Percentiles rank a stretch among this genome's conserved stretches.
Evolutionary conservation across 2,113 vertebrate genomes (phyloP).

Genomic region (Entelurus aequoreus): DNA sequence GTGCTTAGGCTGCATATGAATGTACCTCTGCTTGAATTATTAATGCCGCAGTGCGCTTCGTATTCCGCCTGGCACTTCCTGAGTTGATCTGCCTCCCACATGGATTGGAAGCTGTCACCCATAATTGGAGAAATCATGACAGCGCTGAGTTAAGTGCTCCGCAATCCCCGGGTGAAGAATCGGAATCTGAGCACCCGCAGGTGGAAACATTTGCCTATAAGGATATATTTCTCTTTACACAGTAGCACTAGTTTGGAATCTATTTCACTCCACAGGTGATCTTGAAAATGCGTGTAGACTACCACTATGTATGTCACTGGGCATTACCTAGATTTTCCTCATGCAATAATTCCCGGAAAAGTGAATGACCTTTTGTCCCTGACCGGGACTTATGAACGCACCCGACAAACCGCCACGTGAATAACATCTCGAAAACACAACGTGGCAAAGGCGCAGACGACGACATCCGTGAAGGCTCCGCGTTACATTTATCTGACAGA

Average conservation of each 20-base stretch:
- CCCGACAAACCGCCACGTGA: conserved; percentile 32
- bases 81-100: conserved; percentile 72
- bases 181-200: conserved; percentile 51
- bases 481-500: conserved; percentile 52
- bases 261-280: conserved; percentile 4
- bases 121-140: conserved; percentile 75
- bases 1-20: conserved; percentile 69
- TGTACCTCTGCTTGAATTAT: conserved; percentile 69
- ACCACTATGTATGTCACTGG: too few species aligned
- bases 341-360: too few species aligned
- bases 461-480: conserved; percentile 23
- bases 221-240: conserved; percentile 17
- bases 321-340: conserved; percentile 2
- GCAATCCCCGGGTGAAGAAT: conserved; percentile 66
- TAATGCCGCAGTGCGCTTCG: conserved; percentile 67
- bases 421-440: conserved; percentile 48
- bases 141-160: conserved; percentile 72
- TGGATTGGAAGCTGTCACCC: conserved; percentile 70
- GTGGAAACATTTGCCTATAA: conserved; percentile 42
- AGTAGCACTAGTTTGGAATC: conserved; percentile 1
- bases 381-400: conserved; percentile 20
- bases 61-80: conserved; percentile 69
- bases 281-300: too few species aligned
- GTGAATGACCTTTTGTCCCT: conserved; percentile 30
- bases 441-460: conserved; percentile 15